phyloP scores from a whole-genome alignment of 2,797 vertebrate genomes.

The Aplochiton taeniatus region DNA sequence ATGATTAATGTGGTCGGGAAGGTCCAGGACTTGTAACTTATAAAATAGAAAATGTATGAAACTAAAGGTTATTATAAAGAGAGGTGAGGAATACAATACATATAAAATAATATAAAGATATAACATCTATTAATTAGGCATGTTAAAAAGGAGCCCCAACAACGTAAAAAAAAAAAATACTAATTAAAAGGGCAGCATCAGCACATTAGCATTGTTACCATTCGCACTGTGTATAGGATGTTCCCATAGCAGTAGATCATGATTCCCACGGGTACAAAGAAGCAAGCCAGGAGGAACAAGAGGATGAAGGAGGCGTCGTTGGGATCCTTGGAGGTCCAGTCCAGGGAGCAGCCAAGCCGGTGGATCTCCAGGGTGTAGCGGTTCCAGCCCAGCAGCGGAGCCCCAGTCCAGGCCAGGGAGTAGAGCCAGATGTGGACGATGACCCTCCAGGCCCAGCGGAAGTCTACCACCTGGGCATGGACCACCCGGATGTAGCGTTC shows the following conservation, averaged over 20 bases:
- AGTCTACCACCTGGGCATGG: conserved; percentile 88
- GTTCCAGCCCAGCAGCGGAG: conserved; percentile 93
- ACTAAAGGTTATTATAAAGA: no score
- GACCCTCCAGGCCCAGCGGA: conserved; percentile 89
- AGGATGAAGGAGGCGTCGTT: conserved; percentile 89
- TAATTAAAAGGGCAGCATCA: not conserved
- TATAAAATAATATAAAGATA: not conserved
- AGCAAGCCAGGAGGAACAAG: conserved; percentile 88
- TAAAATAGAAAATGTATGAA: not conserved
- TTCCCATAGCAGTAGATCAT: conserved; percentile 93
- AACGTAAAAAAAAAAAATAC: no score
- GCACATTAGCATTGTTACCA: conserved; percentile 75
- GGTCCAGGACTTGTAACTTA: conserved; percentile 20
- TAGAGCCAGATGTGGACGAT: conserved; percentile 93
- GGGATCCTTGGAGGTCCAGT: conserved; percentile 89
- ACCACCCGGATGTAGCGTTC: conserved; percentile 91
- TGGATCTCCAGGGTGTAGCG: conserved; percentile 90
- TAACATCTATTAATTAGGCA: not conserved
- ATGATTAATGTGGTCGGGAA: conserved; percentile 17
- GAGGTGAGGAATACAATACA: not conserved
- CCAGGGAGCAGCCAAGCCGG: conserved; percentile 85
- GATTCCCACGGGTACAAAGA: conserved; percentile 86
- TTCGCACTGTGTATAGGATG: conserved; percentile 87
- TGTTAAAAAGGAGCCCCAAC: not conserved
- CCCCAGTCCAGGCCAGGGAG: conserved; percentile 89